phyloP scores from a whole-genome alignment of 2,113 vertebrate species.

The Telmatochromis brachygnathus region DNA sequence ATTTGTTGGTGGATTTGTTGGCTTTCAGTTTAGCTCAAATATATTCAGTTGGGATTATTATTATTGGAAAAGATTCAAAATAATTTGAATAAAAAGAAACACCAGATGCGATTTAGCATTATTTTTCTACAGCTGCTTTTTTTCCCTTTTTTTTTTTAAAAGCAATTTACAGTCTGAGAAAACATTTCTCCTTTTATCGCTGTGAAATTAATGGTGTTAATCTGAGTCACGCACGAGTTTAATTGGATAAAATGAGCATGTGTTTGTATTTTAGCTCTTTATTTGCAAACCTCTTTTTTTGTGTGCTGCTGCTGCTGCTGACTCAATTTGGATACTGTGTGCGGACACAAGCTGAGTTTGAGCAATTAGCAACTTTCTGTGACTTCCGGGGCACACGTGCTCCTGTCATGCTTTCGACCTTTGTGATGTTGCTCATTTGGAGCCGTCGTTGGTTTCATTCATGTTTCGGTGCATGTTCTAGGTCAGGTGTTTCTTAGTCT shows the following conservation, averaged over 20 bases:
- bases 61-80: not conserved
- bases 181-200: constrained; percentile 5
- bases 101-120: constrained; percentile 5
- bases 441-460: not conserved
- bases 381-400: constrained; percentile 11
- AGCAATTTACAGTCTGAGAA: constrained; percentile 19
- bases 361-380: constrained; percentile 45
- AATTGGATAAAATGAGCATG: constrained; percentile 35
- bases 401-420: not conserved
- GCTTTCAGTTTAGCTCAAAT: not conserved
- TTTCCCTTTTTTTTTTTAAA: fast-evolving
- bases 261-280: constrained; percentile 33
- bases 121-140: not conserved
- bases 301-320: not conserved
- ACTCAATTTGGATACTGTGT: not conserved
- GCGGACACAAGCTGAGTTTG: constrained; percentile 5
- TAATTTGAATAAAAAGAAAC: constrained; percentile 2
- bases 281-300: constrained; percentile 9
- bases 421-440: constrained; percentile 4
- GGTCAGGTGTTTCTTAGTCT: not conserved
- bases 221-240: constrained; percentile 9
- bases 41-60: not conserved
- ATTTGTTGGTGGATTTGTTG: not conserved
- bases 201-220: constrained; percentile 31
- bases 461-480: not conserved